These are phyloP conservation scores for Chaunax sp. DNA, from an alignment of 2,797 vertebrate species.

Conservation along the genomic window DNA sequence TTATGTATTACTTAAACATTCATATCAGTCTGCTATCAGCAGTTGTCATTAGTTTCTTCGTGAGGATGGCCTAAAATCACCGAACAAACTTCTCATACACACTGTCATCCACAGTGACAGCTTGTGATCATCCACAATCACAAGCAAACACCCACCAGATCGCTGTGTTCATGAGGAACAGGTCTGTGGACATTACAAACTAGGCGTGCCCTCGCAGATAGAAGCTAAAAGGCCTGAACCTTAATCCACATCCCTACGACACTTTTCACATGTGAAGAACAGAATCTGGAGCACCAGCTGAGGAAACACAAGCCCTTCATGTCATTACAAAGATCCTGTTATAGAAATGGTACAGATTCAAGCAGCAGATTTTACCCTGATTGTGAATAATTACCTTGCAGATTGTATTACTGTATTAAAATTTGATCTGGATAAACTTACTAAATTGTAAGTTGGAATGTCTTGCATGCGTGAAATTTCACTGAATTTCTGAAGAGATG, in stretches of 20 bases:
- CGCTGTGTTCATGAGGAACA: conserved; percentile 10
- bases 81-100: background rate
- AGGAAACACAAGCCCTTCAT: conserved; percentile 33
- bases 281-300: conserved; percentile 61
- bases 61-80: too few relatives aligned
- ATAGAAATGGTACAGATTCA: background rate
- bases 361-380: too few relatives aligned
- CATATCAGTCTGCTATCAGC: too few relatives aligned
- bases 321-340: background rate
- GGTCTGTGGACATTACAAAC: conserved; percentile 21
- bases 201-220: conserved; percentile 43
- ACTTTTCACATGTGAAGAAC: conserved; percentile 73
- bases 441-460: background rate
- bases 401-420: too few relatives aligned
- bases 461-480: too few relatives aligned
- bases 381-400: too few relatives aligned
- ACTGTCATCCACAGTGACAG: background rate
- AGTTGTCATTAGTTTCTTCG: too few relatives aligned
- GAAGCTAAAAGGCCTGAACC: conserved; percentile 61
- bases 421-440: background rate
- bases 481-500: too few relatives aligned
- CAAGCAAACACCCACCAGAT: conserved; percentile 34
- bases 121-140: background rate
- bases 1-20: too few relatives aligned
- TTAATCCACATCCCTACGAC: conserved; percentile 66